Evolutionary conservation across 2,888 invertebrate species (phyloP), one percentile per base, ranked within the genome.

Genomic region (Seladonia tumulorum): DNA sequence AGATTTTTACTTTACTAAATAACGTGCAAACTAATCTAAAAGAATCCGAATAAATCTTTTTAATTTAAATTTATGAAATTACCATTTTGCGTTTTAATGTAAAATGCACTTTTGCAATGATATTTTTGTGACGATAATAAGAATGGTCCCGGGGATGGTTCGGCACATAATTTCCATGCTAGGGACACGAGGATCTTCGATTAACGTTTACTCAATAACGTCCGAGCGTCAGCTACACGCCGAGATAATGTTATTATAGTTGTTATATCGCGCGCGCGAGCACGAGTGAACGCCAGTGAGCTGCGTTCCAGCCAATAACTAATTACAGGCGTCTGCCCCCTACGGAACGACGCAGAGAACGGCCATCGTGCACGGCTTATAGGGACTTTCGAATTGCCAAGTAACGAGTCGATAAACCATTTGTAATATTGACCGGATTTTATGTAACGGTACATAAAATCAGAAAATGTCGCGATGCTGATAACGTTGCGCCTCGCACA

Each of bases 291-390:
- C 76, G 81, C 66, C 71, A 29, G 73, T 75, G 49, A 42, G 77
- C 66, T 76, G 35, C 77, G 72, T 76, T 85, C 68, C 79, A 87
- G 85, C 85, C 85, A 81, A 87, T 87, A 88, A 82, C 85, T 87
- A 87, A 87, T 88, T 88, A 87, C 76, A 68, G 76, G 79, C 72
- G 79, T 72, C 79, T 79, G 75, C 63, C 47, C 70, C 72, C 85
- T 76, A 14, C 66, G 76, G 75, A 75, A 47, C 47, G 79, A 53
- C 45, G 25, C 29, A 4, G 49, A 68, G 16, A 76, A 76, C 22
- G 53, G 16, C 39, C 22, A 1, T 22, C 16, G 42, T 68, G 66
- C 29, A 49, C 25, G 42, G 22, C 49, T 49, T 49, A n/a, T 42
- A 42, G 42, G 22, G 16, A 53, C 66, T 66, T 68, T 79, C 25